Evolutionary conservation across 1,140 invertebrate genomes (phyloP).

Genomic region (Brachionus rubens): DNA sequence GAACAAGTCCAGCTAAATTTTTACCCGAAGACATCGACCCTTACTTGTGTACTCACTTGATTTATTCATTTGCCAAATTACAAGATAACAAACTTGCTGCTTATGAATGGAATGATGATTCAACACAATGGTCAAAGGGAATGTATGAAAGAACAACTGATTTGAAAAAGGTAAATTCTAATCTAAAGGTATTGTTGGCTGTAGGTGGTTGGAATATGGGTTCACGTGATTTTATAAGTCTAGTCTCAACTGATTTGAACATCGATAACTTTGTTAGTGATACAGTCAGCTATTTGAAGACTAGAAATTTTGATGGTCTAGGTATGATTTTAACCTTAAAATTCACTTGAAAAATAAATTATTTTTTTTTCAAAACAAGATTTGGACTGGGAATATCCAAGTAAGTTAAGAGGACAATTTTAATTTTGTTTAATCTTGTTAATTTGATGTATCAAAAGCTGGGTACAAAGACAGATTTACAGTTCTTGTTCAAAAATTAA

Average conservation of each 20-base stretch:
- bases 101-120: constrained; percentile 77
- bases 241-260: constrained; percentile 68
- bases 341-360: too few relatives aligned
- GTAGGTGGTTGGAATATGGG: constrained; percentile 77
- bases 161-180: neutral
- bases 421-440: neutral
- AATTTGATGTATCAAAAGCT: constrained; percentile 63
- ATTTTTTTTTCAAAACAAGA: too few relatives aligned
- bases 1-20: constrained; percentile 79
- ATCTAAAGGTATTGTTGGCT: neutral
- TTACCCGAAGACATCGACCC: constrained; percentile 80
- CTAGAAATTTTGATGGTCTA: constrained; percentile 57
- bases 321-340: too few relatives aligned
- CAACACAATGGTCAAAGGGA: neutral
- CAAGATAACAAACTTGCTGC: constrained; percentile 67
- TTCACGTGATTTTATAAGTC: constrained; percentile 67
- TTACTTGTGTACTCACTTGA: constrained; percentile 83
- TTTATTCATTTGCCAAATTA: constrained; percentile 82
- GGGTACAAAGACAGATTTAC: constrained; percentile 66
- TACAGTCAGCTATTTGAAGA: constrained; percentile 71
- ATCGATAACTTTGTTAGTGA: constrained; percentile 25
- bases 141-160: neutral
- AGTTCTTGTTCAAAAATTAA: constrained; percentile 63
- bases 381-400: constrained; percentile 74
- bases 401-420: constrained; percentile 75